phyloP scores from a whole-genome alignment of 2,888 invertebrate genomes.

The Miltochrista miniata region DNA sequence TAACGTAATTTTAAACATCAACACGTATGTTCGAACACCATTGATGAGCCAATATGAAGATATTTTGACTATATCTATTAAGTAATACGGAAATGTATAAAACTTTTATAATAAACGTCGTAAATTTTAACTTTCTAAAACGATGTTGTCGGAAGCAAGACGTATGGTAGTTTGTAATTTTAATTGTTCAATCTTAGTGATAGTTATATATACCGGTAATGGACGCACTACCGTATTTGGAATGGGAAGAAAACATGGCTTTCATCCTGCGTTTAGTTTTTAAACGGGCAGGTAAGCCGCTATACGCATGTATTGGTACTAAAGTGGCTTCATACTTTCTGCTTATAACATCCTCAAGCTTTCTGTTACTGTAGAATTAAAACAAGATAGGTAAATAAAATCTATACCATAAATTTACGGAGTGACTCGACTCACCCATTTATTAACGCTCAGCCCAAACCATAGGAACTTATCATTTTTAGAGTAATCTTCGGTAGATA shows the following conservation, averaged over 20 bases:
- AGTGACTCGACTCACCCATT: too few species aligned
- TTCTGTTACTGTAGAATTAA: too few species aligned
- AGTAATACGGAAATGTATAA: conserved; percentile 36
- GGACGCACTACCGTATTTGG: conserved; percentile 1
- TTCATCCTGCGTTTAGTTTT: not conserved
- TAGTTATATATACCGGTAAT: conserved; percentile 1
- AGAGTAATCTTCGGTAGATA: too few species aligned
- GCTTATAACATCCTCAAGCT: too few species aligned
- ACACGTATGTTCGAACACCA: conserved; percentile 20
- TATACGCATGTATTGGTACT: too few species aligned
- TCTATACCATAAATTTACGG: too few species aligned
- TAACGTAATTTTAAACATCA: conserved; percentile 20
- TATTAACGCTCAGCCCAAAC: too few species aligned
- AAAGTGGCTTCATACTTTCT: too few species aligned
- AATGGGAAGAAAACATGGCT: conserved; percentile 2
- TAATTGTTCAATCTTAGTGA: conserved; percentile 16
- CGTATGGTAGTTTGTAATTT: conserved; percentile 23
- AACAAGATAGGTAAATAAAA: too few species aligned
- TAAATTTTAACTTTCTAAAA: conserved; percentile 47
- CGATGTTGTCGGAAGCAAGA: conserved; percentile 45
- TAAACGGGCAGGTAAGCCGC: too few species aligned
- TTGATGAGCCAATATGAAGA: conserved; percentile 20
- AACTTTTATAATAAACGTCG: conserved; percentile 37
- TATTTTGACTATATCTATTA: conserved; percentile 18
- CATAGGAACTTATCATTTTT: too few species aligned